Evolutionary conservation across 2,888 invertebrate species (phyloP), one percentile per base, ranked within the genome.

Genomic region (Drosophila mimetica): DNA sequence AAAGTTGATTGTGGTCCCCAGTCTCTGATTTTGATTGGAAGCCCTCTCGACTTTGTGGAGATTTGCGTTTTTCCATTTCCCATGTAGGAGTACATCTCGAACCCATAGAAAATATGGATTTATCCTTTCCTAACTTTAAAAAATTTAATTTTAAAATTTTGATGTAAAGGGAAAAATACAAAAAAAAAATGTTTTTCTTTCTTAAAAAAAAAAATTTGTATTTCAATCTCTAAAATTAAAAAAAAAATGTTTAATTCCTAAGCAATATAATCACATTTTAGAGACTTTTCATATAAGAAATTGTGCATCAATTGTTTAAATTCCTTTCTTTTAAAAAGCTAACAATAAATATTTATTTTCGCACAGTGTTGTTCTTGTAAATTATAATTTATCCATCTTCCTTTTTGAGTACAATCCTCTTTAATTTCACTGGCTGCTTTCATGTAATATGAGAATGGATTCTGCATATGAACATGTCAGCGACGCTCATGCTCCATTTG

Each of bases 401-500:
- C 7, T 20, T 30, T 16, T 9, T 13, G n/a, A 1, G 4, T 25
- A 28, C 9, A 37, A 36, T 34, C 16, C 14, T 4, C 52, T 30
- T 64, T 13, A 30, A 30, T 30, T 50, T 42, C 14, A 20, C 2
- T 22, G 22, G 22, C 46, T 18, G 37, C 53, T 18, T 46, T 18
- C 25, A 28, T 64, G 46, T 46, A 64, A 64, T 39, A 28, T 44
- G 36, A 44, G 48, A 44, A 50, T 48, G 36, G 30, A 64, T 34
- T 41, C 46, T 48, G 52, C 11, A 42, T 59, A 39, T 60, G 60
- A 48, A 60, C 28, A 54, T 61, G 70, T 50, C 70, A 70, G 61
- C 47, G 72, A 54, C 73, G 58, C 84, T 71, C 76, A 86, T 77
- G 86, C 81, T 70, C 77, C 81, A 83, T 86, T 83, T 86, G 86